phyloP scores from a whole-genome alignment of 2,888 invertebrate genomes.

The Meghimatium bilineatum region DNA sequence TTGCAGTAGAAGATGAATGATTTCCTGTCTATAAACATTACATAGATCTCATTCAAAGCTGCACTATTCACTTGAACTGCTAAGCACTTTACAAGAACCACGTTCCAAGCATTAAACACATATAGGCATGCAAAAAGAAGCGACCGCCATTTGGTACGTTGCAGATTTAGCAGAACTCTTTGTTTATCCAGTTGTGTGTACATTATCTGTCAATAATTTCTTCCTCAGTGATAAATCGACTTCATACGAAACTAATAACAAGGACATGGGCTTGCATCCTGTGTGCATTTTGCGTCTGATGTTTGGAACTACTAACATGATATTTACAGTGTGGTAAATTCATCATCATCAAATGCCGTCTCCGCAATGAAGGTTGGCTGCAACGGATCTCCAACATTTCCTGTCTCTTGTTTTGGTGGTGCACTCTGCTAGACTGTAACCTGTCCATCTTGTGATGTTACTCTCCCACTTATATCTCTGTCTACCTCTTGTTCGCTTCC shows the following conservation, averaged over 20 bases:
- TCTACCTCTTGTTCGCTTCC: too few species aligned
- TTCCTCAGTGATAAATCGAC: background rate
- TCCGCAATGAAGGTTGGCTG: too few species aligned
- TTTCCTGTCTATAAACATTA: conserved; percentile 4
- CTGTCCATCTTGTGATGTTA: too few species aligned
- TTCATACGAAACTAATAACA: background rate
- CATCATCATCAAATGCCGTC: too few species aligned
- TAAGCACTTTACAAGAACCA: conserved; percentile 6
- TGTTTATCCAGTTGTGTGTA: conserved; percentile 15
- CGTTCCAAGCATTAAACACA: background rate
- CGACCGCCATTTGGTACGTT: background rate
- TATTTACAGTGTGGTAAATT: too few species aligned
- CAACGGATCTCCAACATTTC: too few species aligned
- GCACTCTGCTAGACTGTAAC: too few species aligned
- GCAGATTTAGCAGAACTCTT: background rate
- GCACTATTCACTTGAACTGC: background rate
- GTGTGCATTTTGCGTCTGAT: background rate
- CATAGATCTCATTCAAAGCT: background rate
- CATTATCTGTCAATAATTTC: background rate
- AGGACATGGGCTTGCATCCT: background rate
- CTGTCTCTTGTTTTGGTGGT: too few species aligned
- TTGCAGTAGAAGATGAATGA: background rate
- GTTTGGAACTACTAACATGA: background rate
- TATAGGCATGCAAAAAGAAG: background rate
- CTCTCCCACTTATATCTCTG: too few species aligned